Evolutionary conservation across 2,888 invertebrate species (phyloP), one percentile per base, ranked within the genome.

Genomic region (Dolichomitus sp.): DNA sequence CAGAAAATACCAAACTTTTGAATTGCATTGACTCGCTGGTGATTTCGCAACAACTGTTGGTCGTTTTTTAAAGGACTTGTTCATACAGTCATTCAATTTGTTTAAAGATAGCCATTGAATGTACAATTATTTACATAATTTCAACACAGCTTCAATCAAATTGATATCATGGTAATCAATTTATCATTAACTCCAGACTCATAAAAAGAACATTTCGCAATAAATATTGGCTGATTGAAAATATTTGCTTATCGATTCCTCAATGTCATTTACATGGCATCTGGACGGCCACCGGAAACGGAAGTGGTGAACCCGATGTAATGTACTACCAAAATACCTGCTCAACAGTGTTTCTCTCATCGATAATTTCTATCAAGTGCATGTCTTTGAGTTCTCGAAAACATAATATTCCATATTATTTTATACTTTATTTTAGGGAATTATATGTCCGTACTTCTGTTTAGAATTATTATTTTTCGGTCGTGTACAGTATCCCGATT

Each of bases 281-380:
- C 61, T 33, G 37, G 7, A 12, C 19, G 19, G 11, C 9, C n/a
- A 17, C 17, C 37, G 61, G 61, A 61, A 40, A 17, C 61, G 61
- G 61, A 61, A 37, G 61, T 61, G 61, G 61, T 37, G 14, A 4
- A 37, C 59, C n/a, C 33, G 59, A 61, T 61, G 37, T 19, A n/a
- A 37, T 37, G 40, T 61, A 61, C 40, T 19, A 40, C 40, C 37
- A 14, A 5, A 4, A 1, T 0, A 57, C 4, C 27, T 4, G 17
- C 19, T 61, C 61, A 37, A 61, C 19, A 61, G 7, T 17, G 4
- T 61, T 40, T 19, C 40, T 37, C 37, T 37, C 37, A 11, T 19
- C 37, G 40, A 19, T 19, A 12, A 61, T 61, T 61, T 19, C 37
- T 19, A 61, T 19, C 19, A 61, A 61, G 40, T 61, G 61, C 61